Conservation (phyloP, 2,888 invertebrate genomes). For the Pocota personata region DNA sequence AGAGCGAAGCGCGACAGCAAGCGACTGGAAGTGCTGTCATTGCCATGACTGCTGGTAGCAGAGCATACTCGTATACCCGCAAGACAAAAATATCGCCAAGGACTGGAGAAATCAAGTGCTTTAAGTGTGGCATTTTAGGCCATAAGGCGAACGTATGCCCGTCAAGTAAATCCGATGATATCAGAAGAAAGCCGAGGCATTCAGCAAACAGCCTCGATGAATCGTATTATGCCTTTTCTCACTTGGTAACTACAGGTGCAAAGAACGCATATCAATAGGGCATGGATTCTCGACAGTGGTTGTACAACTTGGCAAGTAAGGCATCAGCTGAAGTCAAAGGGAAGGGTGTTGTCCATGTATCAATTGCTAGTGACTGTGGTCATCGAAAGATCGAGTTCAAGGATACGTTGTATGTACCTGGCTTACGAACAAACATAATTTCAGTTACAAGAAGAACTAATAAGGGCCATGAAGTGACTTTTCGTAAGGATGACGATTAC, state of each 20-base stretch:
- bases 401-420: conserved; percentile 59
- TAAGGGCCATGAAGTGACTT: conserved; percentile 50
- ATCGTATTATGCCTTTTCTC: not conserved
- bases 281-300: conserved; percentile 55
- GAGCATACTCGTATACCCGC: too few relatives aligned
- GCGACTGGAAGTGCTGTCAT: too few relatives aligned
- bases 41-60: too few relatives aligned
- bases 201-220: conserved; percentile 18
- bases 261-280: not conserved
- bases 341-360: not conserved
- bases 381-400: too few relatives aligned
- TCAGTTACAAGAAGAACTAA: conserved; percentile 57
- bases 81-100: not conserved
- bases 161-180: not conserved
- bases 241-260: not conserved
- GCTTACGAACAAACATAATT: conserved; percentile 28
- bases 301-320: conserved; percentile 51
- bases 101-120: conserved; percentile 30
- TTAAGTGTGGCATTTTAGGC: conserved; percentile 36
- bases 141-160: not conserved
- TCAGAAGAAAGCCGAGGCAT: not conserved
- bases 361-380: conserved; percentile 5
- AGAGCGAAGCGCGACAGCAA: too few relatives aligned
- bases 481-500: conserved; percentile 36
- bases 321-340: conserved; percentile 34